These are phyloP conservation scores for Perodicticus potto DNA, from an alignment of 2,797 vertebrate genomes.

Conservation along the genomic window DNA sequence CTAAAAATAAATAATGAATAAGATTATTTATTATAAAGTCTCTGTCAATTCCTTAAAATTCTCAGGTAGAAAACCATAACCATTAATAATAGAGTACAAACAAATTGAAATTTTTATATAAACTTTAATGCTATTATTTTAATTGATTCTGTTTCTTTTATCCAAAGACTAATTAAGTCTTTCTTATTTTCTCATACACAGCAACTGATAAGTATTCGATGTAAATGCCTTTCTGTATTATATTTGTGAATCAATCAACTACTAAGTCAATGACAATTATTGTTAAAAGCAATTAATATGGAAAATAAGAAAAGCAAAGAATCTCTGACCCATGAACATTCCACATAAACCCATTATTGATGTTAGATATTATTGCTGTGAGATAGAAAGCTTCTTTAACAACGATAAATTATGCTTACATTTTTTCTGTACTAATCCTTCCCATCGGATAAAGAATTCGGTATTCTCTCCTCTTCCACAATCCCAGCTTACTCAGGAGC, in stretches of 20 bases:
- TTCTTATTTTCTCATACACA: not conserved
- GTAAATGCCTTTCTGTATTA: not conserved
- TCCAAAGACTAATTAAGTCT: not conserved
- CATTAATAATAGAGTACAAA: not conserved
- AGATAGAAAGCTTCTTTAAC: not conserved
- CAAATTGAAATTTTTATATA: not conserved
- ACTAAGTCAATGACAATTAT: constrained; percentile 30
- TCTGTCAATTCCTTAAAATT: constrained; percentile 4
- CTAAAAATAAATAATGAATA: too few species aligned
- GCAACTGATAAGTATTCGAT: not conserved
- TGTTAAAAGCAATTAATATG: not conserved
- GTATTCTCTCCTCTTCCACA: not conserved
- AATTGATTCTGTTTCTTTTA: not conserved
- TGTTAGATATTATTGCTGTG: not conserved
- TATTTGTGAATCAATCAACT: not conserved
- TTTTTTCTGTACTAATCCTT: not conserved
- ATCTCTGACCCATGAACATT: not conserved
- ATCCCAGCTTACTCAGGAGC: not conserved
- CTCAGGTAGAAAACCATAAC: not conserved
- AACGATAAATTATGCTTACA: not conserved
- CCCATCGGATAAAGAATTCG: not conserved
- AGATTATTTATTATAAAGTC: not conserved
- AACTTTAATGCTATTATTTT: not conserved
- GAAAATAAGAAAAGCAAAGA: not conserved
- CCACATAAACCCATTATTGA: not conserved